Base-by-base conservation (phyloP, 92 coral and sea anemone genomes). In the Metridium senile region DNA sequence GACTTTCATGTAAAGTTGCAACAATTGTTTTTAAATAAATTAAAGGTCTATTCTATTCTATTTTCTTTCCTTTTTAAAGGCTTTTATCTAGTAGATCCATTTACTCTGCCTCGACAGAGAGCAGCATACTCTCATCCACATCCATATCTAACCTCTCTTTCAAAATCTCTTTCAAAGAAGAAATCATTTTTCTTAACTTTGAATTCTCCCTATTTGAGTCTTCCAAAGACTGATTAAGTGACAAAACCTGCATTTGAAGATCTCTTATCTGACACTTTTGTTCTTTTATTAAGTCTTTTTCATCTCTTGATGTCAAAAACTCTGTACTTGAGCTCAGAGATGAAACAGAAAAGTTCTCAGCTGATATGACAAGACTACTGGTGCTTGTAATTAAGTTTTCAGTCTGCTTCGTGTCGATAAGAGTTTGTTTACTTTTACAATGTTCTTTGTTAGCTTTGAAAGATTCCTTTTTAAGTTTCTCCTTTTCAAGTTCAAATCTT, bases 171-270 rank as follows among this genome's bases (percentile, higher is more conserved):
- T 88, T 84, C 13, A 95, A 71, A 34, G 70, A 33, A 23, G 86
- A 67, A 66, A 95, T 80, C 1, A 82, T 93, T 46, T 78, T 85
- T 81, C 80, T 82, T 34, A 95, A 61, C 70, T 93, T 85, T 39
- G 90, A 58, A 62, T 95, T 95, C 74, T 95, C 93, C 20, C 99
- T 81, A 39, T 95, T 95, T 26, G 93, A 89, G 80, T 95, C 97
- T 74, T 95, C 99, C 13, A 95, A 77, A 29, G 91, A 88, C 74
- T 95, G 99, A 39, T 89, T 89, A 10, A 95, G 83, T 2, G 96
- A 89, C 13, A 95, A 84, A 22, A 92, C 97, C 75, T 95, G 97
- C 82, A 95, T 95, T 76, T 89, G 94, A 49, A 92, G 81, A 62
- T 95, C 97, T 23, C 81, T 82, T 39, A 85, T 90, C 56, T 91